Percentiles rank a stretch among this genome's conserved stretches.
Evolutionary conservation across 2,888 invertebrate species (phyloP).

Genomic region (Tachina grossa): DNA sequence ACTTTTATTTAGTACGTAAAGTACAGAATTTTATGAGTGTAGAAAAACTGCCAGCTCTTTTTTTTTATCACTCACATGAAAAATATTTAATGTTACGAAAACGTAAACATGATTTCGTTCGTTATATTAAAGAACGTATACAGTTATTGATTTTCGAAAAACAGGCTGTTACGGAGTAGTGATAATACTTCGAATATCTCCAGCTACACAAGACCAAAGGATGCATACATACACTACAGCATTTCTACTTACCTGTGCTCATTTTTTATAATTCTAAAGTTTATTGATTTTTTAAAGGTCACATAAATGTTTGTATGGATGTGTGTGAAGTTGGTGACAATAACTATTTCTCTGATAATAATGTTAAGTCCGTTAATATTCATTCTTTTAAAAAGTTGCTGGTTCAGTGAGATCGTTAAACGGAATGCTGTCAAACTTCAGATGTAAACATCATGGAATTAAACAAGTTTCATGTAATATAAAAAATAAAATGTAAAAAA

Average conservation of each 20-base stretch:
- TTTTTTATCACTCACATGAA: too few species aligned
- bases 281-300: conserved; percentile 49
- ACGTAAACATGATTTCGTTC: too few species aligned
- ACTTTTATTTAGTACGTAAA: too few species aligned
- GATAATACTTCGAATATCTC: neutral
- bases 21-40: too few species aligned
- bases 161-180: neutral
- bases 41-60: too few species aligned
- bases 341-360: neutral
- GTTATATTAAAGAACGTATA: too few species aligned
- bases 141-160: too few species aligned
- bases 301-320: neutral
- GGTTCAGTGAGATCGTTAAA: conserved; percentile 49
- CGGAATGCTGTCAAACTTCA: conserved; percentile 30
- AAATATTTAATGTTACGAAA: too few species aligned
- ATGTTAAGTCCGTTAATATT: conserved; percentile 13
- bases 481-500: neutral
- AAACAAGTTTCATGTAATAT: conserved; percentile 48
- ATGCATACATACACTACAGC: neutral
- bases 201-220: neutral
- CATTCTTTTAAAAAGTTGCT: conserved; percentile 21
- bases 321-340: neutral
- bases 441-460: neutral
- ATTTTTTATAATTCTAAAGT: neutral
- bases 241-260: neutral